Evolutionary conservation across 2,113 vertebrate genomes (phyloP).

Genomic region (Myrmecophaga tridactyla): DNA sequence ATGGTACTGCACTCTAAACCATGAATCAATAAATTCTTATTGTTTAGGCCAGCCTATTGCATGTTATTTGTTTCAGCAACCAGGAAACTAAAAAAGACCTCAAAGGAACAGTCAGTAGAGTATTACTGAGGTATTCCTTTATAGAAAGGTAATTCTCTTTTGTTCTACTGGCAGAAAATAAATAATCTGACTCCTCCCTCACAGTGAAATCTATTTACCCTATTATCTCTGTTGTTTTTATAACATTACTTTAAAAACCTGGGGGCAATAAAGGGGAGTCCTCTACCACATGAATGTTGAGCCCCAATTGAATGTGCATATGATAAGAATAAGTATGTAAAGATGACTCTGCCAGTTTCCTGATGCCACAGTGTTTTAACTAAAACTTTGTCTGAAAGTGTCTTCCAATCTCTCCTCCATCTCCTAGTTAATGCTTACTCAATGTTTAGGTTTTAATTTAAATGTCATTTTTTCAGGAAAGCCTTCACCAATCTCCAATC

Average conservation of each 20-base stretch:
- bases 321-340: neutral
- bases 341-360: no score
- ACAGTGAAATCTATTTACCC: neutral
- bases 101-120: neutral
- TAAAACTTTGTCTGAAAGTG: neutral
- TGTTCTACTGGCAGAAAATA: neutral
- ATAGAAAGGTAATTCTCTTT: neutral
- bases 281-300: neutral
- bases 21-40: no score
- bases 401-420: neutral
- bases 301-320: neutral
- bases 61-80: no score
- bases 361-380: neutral
- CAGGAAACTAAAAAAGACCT: neutral
- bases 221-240: neutral
- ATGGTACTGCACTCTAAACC: no score
- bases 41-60: no score
- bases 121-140: neutral
- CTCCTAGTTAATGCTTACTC: neutral
- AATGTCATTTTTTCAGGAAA: no score
- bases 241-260: neutral
- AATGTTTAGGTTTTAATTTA: no score
- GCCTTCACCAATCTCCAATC: no score
- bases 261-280: no score
- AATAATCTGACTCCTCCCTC: neutral